Base-by-base conservation (phyloP, 2,113 vertebrate species). In the Petrocephalus zakoni region DNA sequence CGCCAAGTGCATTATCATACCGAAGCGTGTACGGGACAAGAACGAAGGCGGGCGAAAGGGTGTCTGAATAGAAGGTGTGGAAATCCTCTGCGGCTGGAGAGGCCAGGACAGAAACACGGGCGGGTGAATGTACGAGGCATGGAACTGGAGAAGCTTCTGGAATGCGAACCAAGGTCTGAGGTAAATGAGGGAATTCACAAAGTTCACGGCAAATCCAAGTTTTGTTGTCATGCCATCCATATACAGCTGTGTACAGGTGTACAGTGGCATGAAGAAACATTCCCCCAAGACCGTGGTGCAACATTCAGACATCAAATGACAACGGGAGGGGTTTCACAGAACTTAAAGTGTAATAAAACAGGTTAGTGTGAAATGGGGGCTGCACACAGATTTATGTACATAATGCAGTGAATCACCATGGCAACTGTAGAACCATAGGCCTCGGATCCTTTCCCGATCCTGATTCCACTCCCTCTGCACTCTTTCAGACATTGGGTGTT, bases 151-250 rank as follows among this genome's bases (percentile, higher is more conserved):
- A 47, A 87, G 55, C 37, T 46, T 37, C 56, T n/a, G 56, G 86
- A 87, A 92, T 91, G 91, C 90, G 88, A 92, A 90, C 89, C 42
- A 88, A 90, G 88, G 82, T 72, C 85, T 34, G 89, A 91, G 90
- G 82, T 75, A 83, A 83, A 47, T 83, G 81, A 21, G 81, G 21
- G 21, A n/a, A 22, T 46, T 15, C 51, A 49, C 10, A 52, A 85
- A 85, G 53, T 29, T 52, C 2, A 37, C 5, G 29, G 25, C 15
- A 75, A 68, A 15, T 68, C 25, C 61, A 68, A 68, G n/a, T 68
- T 68, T 68, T 29, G n/a, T 11, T 22, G 58, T 68, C n/a, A 68
- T 68, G 10, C 61, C 11, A 22, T 13, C 25, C 25, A 68, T 5
- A 42, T 42, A 42, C 42, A 42, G 42, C 1, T 42, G 42, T 42